Percentiles rank a stretch among this genome's conserved stretches.
Evolutionary conservation across 2,113 vertebrate species (phyloP).

Genomic region (Plotosus lineatus): DNA sequence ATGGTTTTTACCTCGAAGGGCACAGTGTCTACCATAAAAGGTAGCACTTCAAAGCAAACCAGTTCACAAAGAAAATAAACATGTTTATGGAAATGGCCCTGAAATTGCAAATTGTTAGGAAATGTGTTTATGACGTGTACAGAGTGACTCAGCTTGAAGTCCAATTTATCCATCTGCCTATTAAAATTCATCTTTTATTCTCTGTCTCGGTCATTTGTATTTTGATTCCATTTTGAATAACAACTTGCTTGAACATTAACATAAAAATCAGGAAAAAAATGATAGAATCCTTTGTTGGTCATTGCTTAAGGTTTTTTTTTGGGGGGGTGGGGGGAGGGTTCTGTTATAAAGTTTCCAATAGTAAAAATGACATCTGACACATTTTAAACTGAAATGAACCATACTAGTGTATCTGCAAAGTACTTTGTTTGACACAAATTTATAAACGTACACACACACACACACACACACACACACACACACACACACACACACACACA

Average conservation of each 20-base stretch:
- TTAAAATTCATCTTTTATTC: slow-evolving; percentile 18
- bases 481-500: too few species aligned
- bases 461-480: too few species aligned
- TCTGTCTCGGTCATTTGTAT: slow-evolving; percentile 1
- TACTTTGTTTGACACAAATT: background rate
- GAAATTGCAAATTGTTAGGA: slow-evolving; percentile 4
- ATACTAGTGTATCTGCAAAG: background rate
- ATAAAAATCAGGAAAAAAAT: background rate
- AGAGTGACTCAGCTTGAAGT: background rate
- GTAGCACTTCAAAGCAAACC: background rate
- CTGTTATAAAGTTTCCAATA: background rate
- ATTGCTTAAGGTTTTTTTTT: background rate
- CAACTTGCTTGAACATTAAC: background rate
- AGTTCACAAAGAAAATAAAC: background rate
- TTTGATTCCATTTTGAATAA: background rate
- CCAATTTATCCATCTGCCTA: slow-evolving; percentile 14
- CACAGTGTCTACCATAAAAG: background rate
- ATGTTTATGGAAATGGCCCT: background rate
- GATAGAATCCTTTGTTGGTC: background rate
- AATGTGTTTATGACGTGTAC: background rate
- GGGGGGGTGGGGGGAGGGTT: too few species aligned
- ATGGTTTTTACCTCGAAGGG: slow-evolving; percentile 1
- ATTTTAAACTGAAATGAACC: background rate
- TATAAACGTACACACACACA: too few species aligned
- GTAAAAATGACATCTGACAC: background rate